Percentiles rank a stretch among this genome's conserved stretches.
Conservation (phyloP, 1,140 invertebrate genomes). For the Drosophila yakuba region DNA sequence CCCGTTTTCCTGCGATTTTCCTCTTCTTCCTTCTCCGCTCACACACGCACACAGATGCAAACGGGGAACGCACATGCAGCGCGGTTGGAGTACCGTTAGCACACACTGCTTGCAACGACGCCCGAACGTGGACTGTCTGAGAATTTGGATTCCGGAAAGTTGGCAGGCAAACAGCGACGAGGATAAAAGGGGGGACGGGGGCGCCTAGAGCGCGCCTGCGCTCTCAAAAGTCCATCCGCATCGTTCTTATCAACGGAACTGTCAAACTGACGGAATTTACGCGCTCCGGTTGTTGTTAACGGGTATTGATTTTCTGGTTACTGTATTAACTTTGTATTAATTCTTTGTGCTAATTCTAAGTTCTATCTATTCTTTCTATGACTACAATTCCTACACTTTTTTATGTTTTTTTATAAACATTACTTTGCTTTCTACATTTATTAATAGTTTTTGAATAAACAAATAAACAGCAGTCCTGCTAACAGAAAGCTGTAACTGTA, state of each 20-base stretch:
- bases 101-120: constrained; percentile 63
- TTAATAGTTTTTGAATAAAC: constrained; percentile 5
- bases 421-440: background rate
- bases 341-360: background rate
- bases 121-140: constrained; percentile 64
- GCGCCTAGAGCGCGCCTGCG: constrained; percentile 40
- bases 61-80: constrained; percentile 69
- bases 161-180: background rate
- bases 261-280: constrained; percentile 57
- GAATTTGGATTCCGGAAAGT: constrained; percentile 36
- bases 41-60: constrained; percentile 26
- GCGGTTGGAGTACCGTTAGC: constrained; percentile 58
- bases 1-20: constrained; percentile 48
- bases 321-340: background rate
- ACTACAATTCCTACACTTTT: background rate
- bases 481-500: constrained; percentile 8
- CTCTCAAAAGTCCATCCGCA: background rate
- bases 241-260: constrained; percentile 44
- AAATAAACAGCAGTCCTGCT: constrained; percentile 15
- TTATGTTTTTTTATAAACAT: background rate
- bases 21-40: constrained; percentile 38
- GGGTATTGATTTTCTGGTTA: constrained; percentile 62
- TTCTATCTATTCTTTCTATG: background rate
- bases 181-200: background rate
- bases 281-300: constrained; percentile 39